Base-by-base conservation (phyloP, 1,140 invertebrate genomes). In the Hylyphantes graminicola region DNA sequence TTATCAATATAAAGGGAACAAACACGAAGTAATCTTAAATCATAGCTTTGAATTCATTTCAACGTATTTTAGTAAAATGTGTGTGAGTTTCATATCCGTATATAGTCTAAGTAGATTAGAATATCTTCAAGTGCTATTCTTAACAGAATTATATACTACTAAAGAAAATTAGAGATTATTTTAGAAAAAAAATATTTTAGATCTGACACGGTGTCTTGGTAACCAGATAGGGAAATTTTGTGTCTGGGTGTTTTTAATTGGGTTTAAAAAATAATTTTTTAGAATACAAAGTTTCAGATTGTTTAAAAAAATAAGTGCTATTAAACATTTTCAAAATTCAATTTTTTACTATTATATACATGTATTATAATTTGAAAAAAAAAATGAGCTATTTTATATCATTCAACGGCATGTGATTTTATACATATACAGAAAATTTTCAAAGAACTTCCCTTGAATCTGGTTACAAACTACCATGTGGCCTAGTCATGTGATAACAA, bases 151-250 rank as follows among this genome's bases (percentile, higher is more conserved):
- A 59, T 64, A 53, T 63, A 50, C 55, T 81, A 55, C 19, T 50
- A 50, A 63, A 68, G 63, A 73, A 81, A 73, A 21, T 73, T 53
- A 70, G 61, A 63, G 79, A 81, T 61, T 81, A 81, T 81, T 81
- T 81, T 73, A 81, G 79, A 21, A 81, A 64, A 35, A 35, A 78
- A 51, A 70, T 81, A 81, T 81, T 81, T 70, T 81, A 81, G 79
- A 35, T 35, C 19, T 48, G 61, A 73, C 79, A 81, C 35, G 79
- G 77, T 73, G 67, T 61, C 57, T 63, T 50, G 15, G 64, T 55
- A 78, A 67, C 53, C 57, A 19, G n/a, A 13, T 78, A 67, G 35
- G 35, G 35, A 35, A 35, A 35, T 35, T 35, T 35, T 35, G 35
- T 35, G 35, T 35, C 35, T 35, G 35, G 35, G 35, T 35, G 35